Evolutionary conservation across 92 coral and sea anemone genomes (phyloP), one percentile per base, ranked within the genome.

Genomic region (Heliopora coerulea): DNA sequence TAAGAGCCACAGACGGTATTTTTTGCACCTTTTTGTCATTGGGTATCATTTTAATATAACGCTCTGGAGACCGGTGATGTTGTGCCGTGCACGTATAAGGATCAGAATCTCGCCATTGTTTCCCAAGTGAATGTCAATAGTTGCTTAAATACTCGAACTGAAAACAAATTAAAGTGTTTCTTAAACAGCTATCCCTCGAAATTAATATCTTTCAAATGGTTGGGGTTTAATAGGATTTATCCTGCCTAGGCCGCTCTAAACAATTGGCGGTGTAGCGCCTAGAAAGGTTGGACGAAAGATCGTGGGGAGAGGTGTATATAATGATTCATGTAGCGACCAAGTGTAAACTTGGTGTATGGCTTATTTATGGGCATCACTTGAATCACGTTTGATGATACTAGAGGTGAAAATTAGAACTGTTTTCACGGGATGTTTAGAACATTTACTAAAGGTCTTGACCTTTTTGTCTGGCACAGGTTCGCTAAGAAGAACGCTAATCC

Each of bases 141-240:
- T 56, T 28, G 10, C n/a, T 59, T 67, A 67, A 67, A 67, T 41
- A 67, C 72, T 18, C 18, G 23, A 24, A 46, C 49, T 44, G 58
- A 67, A 67, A 26, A 49, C 74, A 67, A 67, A 67, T 67, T 67
- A 67, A 67, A 67, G 17, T 25, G 74, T 67, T 67, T 67, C 54
- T 56, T 46, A 67, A 67, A 67, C 74, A 67, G 25, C 74, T 54
- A 67, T n/a, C 74, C 37, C 49, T 58, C 74, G 74, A 67, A 67
- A 67, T 67, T 67, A 67, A 30, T 67, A 44, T 46, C 74, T 46
- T 67, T 67, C 58, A 67, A 67, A 44, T 67, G 74, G 29, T 44
- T 12, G 0, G 12, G 37, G 58, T 26, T 20, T n/a, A 67, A 67
- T 30, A 48, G 49, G 59, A 67, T 67, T 67, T 67, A 41, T 37